Evolutionary conservation across 23 tunicate species (phyloP).

Genomic region (Ciona savignyi): DNA sequence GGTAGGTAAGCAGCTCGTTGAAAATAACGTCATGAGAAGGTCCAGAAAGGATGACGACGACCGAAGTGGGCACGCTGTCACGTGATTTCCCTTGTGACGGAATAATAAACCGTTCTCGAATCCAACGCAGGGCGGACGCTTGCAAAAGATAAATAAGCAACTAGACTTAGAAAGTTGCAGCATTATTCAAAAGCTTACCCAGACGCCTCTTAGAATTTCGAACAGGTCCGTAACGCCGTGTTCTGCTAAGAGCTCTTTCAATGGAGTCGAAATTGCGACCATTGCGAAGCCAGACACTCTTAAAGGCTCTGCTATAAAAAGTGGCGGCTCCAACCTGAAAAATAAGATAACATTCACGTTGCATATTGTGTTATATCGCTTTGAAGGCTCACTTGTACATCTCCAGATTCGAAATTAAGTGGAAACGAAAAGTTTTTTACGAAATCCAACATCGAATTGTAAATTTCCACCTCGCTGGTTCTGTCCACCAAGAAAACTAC

Average conservation of each 20-base stretch:
- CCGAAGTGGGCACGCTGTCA: not conserved
- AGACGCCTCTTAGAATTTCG: not conserved
- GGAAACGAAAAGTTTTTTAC: not conserved
- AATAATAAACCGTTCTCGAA: not conserved
- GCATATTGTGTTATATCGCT: too few relatives aligned
- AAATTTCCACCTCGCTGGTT: not conserved
- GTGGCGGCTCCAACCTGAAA: not conserved
- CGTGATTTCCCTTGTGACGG: not conserved
- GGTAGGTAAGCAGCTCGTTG: not conserved
- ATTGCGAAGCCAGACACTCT: not conserved
- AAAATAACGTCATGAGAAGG: not conserved
- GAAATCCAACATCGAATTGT: not conserved
- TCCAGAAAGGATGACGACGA: not conserved
- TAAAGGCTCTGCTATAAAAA: not conserved
- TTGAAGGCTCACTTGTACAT: not conserved
- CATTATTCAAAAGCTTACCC: not conserved
- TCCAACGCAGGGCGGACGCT: not conserved
- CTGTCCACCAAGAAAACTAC: not conserved
- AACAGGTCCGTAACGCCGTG: not conserved
- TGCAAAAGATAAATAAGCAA: too few relatives aligned
- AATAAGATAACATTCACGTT: too few relatives aligned
- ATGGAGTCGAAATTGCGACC: not conserved
- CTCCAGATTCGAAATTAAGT: not conserved
- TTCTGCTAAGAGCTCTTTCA: not conserved
- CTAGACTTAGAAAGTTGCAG: too few relatives aligned